Evolutionary conservation across 1,140 invertebrate species (phyloP).

Genomic region (Brachystomella parvula): DNA sequence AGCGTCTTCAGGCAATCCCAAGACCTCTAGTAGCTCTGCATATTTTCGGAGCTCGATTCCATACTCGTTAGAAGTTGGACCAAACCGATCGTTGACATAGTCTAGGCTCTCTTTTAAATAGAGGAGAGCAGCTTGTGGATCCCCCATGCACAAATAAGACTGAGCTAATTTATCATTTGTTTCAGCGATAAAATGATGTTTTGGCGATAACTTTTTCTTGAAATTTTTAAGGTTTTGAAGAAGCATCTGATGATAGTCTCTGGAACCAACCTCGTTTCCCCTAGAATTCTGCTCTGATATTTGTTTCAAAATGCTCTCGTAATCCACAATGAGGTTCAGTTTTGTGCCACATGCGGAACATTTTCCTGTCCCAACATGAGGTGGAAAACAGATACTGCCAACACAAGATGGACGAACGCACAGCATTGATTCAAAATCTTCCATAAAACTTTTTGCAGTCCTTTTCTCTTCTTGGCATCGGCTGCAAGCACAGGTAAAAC

Average conservation of each 20-base stretch:
- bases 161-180: background rate
- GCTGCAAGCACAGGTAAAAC: background rate
- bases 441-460: background rate
- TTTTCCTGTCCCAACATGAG: too few relatives aligned
- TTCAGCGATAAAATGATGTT: background rate
- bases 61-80: constrained; percentile 1
- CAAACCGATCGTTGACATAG: background rate
- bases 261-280: background rate
- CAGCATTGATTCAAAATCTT: background rate
- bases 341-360: too few relatives aligned
- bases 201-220: too few relatives aligned
- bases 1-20: background rate
- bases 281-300: too few relatives aligned
- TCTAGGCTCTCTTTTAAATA: background rate
- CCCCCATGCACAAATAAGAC: background rate
- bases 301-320: too few relatives aligned
- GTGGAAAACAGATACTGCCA: too few relatives aligned
- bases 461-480: background rate
- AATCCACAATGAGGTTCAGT: too few relatives aligned
- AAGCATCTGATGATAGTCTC: background rate
- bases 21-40: background rate
- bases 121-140: background rate
- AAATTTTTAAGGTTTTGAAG: background rate
- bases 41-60: constrained; percentile 1
- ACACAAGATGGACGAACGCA: background rate